Evolutionary conservation across 1,140 invertebrate species (phyloP), one percentile per base, ranked within the genome.

Genomic region (Epicauta chinensis): DNA sequence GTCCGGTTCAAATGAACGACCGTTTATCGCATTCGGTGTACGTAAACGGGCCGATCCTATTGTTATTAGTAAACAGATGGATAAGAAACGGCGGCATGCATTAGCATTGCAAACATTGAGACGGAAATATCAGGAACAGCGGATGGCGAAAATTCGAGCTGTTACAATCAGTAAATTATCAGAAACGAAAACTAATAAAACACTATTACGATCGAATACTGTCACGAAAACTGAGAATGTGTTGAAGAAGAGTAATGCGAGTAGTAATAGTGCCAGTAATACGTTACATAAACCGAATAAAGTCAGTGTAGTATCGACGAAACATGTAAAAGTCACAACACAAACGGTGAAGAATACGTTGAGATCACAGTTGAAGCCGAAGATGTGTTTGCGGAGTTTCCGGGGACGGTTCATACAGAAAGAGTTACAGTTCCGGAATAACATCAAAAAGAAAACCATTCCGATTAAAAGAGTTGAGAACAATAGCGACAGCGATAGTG

Each of bases 81-180:
- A 71, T 50, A 64, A 61, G 45, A 71, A 71, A 53, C 45, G 69
- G 34, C 54, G 69, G 31, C 69, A 71, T 56, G 68, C 73, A 30
- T 69, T 75, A 2, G 75, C 79, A 2, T 71, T 82, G 13, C 76
- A 82, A 60, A 78, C 80, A 3, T 61, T 84, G 2, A 76, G 80
- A 55, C 75, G 79, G 45, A 83, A 84, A 61, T 82, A 83, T 59
- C 80, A 82, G 58, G 78, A 81, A 47, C 80, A 83, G 57, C 71
- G 79, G 52, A 68, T 83, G 30, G 78, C 78, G 1, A 82, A 81
- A 56, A 70, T 71, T 23, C 53, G 69, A 7, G 69, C 69, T 6
- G 58, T 69, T 16, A 69, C 69, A 15, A 70, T 70, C 11, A 70
- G 66, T 29, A 70, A 70, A 58, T 35, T 70, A 13, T 68, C 65